Percentiles rank a stretch among this genome's conserved stretches.
phyloP scores from a whole-genome alignment of 2,888 invertebrate species.

The Dryobotodes eremita region DNA sequence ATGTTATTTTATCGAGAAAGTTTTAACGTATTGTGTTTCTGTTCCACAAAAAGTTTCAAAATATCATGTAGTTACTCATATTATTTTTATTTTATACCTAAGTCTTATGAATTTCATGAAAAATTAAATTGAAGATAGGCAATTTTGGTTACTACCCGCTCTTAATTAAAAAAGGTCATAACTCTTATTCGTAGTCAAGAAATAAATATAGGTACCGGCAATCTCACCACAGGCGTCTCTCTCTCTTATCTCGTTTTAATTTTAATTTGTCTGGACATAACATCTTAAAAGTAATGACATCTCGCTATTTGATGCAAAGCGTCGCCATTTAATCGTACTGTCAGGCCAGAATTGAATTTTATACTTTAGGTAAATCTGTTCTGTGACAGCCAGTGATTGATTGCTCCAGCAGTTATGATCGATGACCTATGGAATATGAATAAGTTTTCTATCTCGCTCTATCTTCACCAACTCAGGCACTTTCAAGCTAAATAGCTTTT shows the following conservation, averaged over 20 bases:
- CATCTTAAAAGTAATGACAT: background rate
- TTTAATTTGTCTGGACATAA: background rate
- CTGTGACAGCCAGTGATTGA: constrained; percentile 68
- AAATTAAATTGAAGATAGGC: too few species aligned
- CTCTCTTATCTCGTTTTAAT: background rate
- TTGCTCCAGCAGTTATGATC: constrained; percentile 62
- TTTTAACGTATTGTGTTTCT: too few species aligned
- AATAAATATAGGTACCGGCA: background rate
- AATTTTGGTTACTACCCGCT: too few species aligned
- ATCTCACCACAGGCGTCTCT: too few species aligned
- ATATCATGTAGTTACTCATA: too few species aligned
- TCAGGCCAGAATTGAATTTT: constrained; percentile 73
- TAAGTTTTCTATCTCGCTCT: constrained; percentile 36
- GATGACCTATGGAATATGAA: constrained; percentile 61
- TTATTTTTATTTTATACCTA: too few species aligned
- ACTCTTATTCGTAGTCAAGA: background rate
- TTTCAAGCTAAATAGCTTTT: background rate
- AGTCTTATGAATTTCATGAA: too few species aligned
- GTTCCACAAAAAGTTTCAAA: too few species aligned
- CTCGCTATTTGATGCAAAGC: constrained; percentile 6
- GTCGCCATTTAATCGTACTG: constrained; percentile 63
- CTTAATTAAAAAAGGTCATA: background rate
- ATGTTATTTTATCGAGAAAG: too few species aligned
- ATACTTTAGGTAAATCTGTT: constrained; percentile 69
- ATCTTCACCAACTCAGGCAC: background rate